These are phyloP conservation scores for Drosophila kuntzei DNA, from an alignment of 2,888 invertebrate genomes.

Conservation along the genomic window DNA sequence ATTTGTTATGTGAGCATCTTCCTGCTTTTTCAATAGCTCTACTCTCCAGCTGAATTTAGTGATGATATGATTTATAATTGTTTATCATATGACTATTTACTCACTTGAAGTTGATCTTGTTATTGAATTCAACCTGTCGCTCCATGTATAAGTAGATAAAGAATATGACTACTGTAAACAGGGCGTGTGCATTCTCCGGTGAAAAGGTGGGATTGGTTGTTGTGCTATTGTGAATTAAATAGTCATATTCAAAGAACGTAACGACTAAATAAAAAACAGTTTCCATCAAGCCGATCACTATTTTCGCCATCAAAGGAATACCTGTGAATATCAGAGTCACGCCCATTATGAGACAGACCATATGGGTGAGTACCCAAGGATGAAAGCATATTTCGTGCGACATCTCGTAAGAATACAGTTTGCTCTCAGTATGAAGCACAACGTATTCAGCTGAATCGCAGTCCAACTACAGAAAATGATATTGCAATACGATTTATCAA, in stretches of 20 bases:
- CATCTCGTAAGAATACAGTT: slow-evolving; percentile 49
- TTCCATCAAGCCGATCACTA: slow-evolving; percentile 87
- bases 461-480: slow-evolving; percentile 17
- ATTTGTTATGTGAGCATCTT: slow-evolving; percentile 92
- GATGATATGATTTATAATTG: not conserved
- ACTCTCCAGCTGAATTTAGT: slow-evolving; percentile 87
- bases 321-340: slow-evolving; percentile 93
- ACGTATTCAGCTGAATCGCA: slow-evolving; percentile 47
- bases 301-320: slow-evolving; percentile 93
- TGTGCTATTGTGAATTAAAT: slow-evolving; percentile 87
- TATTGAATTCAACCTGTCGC: slow-evolving; percentile 94
- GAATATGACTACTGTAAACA: slow-evolving; percentile 90
- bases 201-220: slow-evolving; percentile 90
- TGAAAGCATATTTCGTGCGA: slow-evolving; percentile 69
- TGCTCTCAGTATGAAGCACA: slow-evolving; percentile 40
- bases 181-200: slow-evolving; percentile 89
- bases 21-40: slow-evolving; percentile 92
- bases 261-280: slow-evolving; percentile 89
- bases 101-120: slow-evolving; percentile 92
- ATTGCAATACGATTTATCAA: not conserved
- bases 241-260: slow-evolving; percentile 88
- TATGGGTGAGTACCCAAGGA: slow-evolving; percentile 86
- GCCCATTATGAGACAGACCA: slow-evolving; percentile 86
- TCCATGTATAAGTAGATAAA: slow-evolving; percentile 92
- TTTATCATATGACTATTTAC: not conserved